phyloP scores from a whole-genome alignment of 2,113 vertebrate species.

The Pluvianellus socialis region DNA sequence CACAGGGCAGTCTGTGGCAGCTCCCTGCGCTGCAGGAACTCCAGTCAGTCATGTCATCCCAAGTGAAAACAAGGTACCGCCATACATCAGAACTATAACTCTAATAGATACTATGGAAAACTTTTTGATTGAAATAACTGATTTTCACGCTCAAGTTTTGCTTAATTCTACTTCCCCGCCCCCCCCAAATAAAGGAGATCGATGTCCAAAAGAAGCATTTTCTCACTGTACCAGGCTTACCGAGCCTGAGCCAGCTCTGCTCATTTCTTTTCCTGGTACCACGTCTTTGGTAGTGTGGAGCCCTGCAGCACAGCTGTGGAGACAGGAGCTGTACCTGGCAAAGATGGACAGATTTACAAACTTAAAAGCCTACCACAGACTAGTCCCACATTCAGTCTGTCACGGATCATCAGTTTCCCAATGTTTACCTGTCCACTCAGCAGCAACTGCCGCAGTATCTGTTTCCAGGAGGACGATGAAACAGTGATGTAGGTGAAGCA shows the following conservation, averaged over 20 bases:
- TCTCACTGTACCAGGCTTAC: accelerated
- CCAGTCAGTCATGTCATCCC: neutral
- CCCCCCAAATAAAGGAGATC: neutral
- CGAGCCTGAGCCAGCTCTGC: neutral
- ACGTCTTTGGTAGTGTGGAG: neutral
- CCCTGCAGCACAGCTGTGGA: neutral
- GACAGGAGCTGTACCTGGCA: neutral
- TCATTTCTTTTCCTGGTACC: neutral
- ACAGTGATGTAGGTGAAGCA: neutral
- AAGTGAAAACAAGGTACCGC: neutral
- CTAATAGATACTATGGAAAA: neutral
- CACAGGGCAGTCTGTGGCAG: neutral
- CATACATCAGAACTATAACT: neutral
- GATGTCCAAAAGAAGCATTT: neutral
- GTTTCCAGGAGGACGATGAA: neutral
- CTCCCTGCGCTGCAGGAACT: neutral
- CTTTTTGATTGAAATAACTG: neutral
- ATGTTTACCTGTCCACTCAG: neutral
- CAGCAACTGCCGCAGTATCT: neutral
- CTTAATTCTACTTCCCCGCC: neutral
- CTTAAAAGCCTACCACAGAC: neutral
- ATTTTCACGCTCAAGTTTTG: neutral
- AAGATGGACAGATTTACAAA: neutral
- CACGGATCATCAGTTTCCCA: neutral
- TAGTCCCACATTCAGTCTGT: no score